phyloP scores from a whole-genome alignment of 2,888 invertebrate species.

The Cyclophora albipunctata region DNA sequence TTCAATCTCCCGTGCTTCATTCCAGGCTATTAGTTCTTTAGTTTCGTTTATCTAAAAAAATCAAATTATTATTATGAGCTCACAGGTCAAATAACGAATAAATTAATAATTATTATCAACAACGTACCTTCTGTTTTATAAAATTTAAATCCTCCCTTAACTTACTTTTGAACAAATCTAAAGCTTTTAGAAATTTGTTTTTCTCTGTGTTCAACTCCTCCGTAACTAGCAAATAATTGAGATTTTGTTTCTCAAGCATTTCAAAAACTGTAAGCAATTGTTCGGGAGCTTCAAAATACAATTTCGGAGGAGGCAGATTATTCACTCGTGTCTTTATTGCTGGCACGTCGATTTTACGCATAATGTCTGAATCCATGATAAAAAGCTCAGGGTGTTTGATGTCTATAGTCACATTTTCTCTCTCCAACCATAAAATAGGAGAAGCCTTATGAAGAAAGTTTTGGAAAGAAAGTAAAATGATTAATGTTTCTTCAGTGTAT shows the following conservation, averaged over 20 bases:
- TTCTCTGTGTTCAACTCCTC: constrained; percentile 58
- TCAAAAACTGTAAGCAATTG: constrained; percentile 51
- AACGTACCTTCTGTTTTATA: constrained; percentile 51
- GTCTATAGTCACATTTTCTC: constrained; percentile 39
- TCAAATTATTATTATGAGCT: no score
- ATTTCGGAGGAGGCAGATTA: constrained; percentile 40
- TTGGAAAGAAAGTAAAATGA: constrained; percentile 61
- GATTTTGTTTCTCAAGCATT: constrained; percentile 59
- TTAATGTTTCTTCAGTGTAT: constrained; percentile 57
- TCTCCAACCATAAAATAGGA: constrained; percentile 59
- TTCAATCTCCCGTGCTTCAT: constrained; percentile 48
- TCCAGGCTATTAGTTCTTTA: constrained; percentile 42
- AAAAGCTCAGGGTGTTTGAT: constrained; percentile 43
- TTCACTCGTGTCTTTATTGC: constrained; percentile 35
- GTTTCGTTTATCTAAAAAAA: constrained; percentile 43
- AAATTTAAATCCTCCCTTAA: constrained; percentile 44
- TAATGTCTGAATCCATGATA: constrained; percentile 46
- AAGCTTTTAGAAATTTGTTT: constrained; percentile 51
- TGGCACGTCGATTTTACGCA: constrained; percentile 38
- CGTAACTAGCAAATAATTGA: constrained; percentile 60
- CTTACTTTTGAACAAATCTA: constrained; percentile 38
- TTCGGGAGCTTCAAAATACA: constrained; percentile 56
- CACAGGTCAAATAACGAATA: no score
- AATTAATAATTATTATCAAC: background rate
- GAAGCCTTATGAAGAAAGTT: constrained; percentile 58